A percentile compares a stretch with the other conserved stretches of the same genome.
These are phyloP conservation scores for Silurus meridionalis DNA, from an alignment of 2,113 vertebrate genomes.

Conservation along the genomic window DNA sequence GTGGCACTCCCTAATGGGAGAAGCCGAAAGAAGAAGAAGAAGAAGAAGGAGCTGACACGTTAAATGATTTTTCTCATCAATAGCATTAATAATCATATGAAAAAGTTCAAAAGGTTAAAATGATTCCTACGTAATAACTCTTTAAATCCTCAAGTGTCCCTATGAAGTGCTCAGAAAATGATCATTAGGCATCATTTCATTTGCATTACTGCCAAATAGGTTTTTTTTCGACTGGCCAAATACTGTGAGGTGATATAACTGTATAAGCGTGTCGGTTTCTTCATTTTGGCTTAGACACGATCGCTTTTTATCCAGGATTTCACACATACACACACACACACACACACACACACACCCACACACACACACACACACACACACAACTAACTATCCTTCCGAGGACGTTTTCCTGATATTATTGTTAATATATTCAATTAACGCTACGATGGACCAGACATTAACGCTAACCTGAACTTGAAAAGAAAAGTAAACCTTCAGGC, in stretches of 20 bases:
- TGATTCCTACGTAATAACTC: neutral
- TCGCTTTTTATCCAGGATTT: conserved; percentile 2
- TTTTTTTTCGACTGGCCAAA: neutral
- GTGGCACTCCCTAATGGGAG: too few species aligned
- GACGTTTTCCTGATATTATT: neutral
- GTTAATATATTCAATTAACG: neutral
- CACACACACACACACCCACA: conserved; percentile 5
- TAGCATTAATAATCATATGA: neutral
- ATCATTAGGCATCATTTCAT: conserved; percentile 31
- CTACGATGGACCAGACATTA: neutral
- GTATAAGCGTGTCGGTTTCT: conserved; percentile 32
- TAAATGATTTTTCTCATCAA: neutral
- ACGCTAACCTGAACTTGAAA: neutral
- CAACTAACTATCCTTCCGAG: neutral
- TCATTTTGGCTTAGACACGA: neutral
- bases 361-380: neutral
- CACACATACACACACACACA: conserved; percentile 23
- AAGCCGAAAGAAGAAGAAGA: too few species aligned
- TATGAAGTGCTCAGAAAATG: neutral
- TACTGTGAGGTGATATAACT: conserved; percentile 9
- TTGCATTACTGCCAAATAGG: conserved; percentile 23
- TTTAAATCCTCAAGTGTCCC: too few species aligned
- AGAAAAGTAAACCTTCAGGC: neutral
- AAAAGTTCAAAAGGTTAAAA: neutral
- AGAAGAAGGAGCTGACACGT: too few species aligned